Conservation (phyloP, 1,140 invertebrate species). For the Camponotus vicinus region DNA sequence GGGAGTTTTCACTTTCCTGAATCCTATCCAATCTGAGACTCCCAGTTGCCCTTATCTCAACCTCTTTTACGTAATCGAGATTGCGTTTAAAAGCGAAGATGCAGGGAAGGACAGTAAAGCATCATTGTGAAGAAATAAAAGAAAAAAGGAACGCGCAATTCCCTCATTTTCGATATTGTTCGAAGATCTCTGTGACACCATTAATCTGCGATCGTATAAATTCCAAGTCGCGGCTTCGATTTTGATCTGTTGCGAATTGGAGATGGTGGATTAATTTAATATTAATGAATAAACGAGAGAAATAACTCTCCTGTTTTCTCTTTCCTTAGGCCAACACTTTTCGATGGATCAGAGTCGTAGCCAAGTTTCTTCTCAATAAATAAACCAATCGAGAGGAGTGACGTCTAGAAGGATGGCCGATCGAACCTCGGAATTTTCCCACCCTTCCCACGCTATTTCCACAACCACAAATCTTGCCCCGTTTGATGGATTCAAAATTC, state of each 20-base stretch:
- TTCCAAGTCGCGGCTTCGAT: not conserved
- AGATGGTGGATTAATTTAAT: conserved; percentile 15
- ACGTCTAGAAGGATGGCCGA: conserved; percentile 9
- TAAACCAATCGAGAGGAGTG: conserved; percentile 28
- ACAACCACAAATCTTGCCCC: conserved; percentile 30
- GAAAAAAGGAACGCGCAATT: not conserved
- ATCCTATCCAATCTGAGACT: conserved; percentile 56
- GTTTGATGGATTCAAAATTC: conserved; percentile 51
- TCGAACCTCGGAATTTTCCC: conserved; percentile 48
- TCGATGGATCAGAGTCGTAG: not conserved
- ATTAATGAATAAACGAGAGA: conserved; percentile 17
- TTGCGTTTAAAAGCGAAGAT: conserved; percentile 9
- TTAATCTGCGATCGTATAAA: not conserved
- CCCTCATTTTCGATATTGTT: not conserved
- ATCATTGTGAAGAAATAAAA: not conserved
- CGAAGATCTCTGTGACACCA: not conserved
- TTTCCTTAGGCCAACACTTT: not conserved
- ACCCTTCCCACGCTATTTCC: not conserved
- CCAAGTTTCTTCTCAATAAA: conserved; percentile 34
- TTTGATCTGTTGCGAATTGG: not conserved
- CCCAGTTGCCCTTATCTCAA: not conserved
- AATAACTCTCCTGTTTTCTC: not conserved
- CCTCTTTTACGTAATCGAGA: not conserved
- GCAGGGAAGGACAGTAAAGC: not conserved
- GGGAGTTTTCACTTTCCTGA: conserved; percentile 70